phyloP scores from a whole-genome alignment of 1,140 invertebrate species.

The Lepidurus arcticus region DNA sequence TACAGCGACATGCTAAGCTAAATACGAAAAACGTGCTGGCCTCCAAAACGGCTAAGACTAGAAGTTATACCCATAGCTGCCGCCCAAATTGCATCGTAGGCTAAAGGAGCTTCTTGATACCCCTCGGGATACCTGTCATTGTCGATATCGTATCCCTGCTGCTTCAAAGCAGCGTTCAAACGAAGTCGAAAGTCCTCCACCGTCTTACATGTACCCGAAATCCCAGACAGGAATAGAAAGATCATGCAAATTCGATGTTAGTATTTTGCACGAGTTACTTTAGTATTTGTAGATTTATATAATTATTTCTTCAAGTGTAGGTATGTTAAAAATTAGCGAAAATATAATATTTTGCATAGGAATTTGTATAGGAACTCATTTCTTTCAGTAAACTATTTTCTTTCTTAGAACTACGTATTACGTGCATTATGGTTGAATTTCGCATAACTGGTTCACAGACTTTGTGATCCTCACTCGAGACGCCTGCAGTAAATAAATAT shows the following conservation, averaged over 20 bases:
- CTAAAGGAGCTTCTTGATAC: slow-evolving; percentile 95
- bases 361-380: too few relatives aligned
- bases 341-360: too few relatives aligned
- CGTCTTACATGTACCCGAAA: slow-evolving; percentile 49
- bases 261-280: not conserved
- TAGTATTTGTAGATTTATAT: too few relatives aligned
- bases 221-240: not conserved
- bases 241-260: slow-evolving; percentile 11
- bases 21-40: not conserved
- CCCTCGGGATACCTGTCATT: slow-evolving; percentile 80
- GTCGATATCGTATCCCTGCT: slow-evolving; percentile 72
- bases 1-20: not conserved
- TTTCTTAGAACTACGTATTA: too few relatives aligned
- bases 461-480: too few relatives aligned
- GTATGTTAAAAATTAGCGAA: too few relatives aligned
- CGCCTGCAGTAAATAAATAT: too few relatives aligned
- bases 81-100: slow-evolving; percentile 98
- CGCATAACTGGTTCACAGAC: too few relatives aligned
- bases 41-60: not conserved
- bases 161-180: slow-evolving; percentile 69
- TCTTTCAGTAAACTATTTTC: too few relatives aligned
- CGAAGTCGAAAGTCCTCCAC: slow-evolving; percentile 54
- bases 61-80: slow-evolving; percentile 69
- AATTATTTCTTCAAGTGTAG: too few relatives aligned
- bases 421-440: too few relatives aligned